Conservation (phyloP, 2,888 invertebrate species). For the Tiliacea aurago region DNA sequence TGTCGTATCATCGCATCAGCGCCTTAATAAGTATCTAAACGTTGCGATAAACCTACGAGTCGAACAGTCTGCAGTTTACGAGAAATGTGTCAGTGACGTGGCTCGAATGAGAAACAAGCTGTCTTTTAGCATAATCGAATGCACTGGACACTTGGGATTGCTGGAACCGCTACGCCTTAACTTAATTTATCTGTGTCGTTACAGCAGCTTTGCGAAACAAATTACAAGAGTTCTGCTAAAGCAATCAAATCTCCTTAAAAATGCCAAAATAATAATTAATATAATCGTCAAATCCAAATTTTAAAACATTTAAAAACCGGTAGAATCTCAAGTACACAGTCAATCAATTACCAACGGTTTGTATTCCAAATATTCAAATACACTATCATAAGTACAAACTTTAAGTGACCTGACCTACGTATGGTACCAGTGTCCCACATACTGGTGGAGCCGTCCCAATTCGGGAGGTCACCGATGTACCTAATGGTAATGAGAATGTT, state of each 20-base stretch:
- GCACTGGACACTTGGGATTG: background rate
- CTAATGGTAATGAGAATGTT: constrained; percentile 60
- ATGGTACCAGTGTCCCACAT: constrained; percentile 43
- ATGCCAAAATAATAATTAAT: background rate
- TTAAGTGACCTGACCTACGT: constrained; percentile 42
- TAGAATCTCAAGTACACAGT: constrained; percentile 11
- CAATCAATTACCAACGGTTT: constrained; percentile 37
- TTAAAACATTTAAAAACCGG: background rate
- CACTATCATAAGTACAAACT: constrained; percentile 18
- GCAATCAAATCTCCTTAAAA: background rate
- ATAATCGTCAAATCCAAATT: constrained; percentile 4
- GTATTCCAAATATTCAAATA: constrained; percentile 33
- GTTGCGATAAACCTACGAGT: constrained; percentile 25
- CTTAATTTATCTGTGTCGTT: background rate
- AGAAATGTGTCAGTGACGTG: constrained; percentile 19
- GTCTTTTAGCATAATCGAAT: constrained; percentile 9
- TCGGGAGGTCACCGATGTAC: constrained; percentile 47
- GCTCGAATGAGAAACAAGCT: constrained; percentile 6
- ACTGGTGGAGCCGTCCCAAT: constrained; percentile 43
- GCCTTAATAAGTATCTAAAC: constrained; percentile 17
- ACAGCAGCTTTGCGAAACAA: constrained; percentile 1
- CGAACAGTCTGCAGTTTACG: constrained; percentile 25
- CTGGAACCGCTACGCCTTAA: background rate
- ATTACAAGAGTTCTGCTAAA: background rate
- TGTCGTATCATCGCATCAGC: too few species aligned